Evolutionary conservation across 2,888 invertebrate species (phyloP).

Genomic region (Coenonympha arcania): DNA sequence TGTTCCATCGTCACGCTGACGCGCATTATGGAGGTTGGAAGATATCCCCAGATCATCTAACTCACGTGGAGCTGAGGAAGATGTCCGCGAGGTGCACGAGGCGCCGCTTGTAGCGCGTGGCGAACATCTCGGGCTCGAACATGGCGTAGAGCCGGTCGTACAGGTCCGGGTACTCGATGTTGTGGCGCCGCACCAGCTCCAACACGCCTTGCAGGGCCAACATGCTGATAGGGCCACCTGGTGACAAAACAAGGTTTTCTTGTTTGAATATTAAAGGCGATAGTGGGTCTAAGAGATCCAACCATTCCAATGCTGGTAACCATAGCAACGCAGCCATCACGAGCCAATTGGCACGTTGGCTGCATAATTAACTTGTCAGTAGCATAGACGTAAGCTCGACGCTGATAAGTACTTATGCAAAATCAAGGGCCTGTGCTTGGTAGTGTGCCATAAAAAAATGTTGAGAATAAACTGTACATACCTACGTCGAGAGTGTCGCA

Average conservation of each 20-base stretch:
- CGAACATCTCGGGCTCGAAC: slow-evolving; percentile 92
- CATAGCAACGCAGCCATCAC: no score
- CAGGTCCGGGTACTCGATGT: slow-evolving; percentile 96
- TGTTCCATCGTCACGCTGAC: no score
- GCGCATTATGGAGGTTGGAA: no score
- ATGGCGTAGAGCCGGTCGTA: slow-evolving; percentile 95
- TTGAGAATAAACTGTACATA: no score
- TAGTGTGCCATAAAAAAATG: no score
- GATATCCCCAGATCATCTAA: slow-evolving; percentile 3
- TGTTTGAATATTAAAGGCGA: neutral
- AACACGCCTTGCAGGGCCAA: slow-evolving; percentile 94
- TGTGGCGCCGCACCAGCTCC: slow-evolving; percentile 89
- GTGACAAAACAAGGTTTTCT: neutral
- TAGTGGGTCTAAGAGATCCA: no score
- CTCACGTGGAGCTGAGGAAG: slow-evolving; percentile 90
- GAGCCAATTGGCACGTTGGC: no score
- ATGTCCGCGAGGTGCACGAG: slow-evolving; percentile 91
- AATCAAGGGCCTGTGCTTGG: no score
- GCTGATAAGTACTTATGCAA: no score
- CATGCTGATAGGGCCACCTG: slow-evolving; percentile 90
- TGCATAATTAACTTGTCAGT: no score
- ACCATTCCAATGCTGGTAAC: no score
- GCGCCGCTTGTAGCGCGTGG: slow-evolving; percentile 89
- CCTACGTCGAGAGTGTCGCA: slow-evolving; percentile 90
- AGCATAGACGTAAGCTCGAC: no score